A percentile compares a stretch with the other conserved stretches of the same genome.
Conservation (phyloP, 2,797 vertebrate genomes). For the Poeciliopsis turneri region DNA sequence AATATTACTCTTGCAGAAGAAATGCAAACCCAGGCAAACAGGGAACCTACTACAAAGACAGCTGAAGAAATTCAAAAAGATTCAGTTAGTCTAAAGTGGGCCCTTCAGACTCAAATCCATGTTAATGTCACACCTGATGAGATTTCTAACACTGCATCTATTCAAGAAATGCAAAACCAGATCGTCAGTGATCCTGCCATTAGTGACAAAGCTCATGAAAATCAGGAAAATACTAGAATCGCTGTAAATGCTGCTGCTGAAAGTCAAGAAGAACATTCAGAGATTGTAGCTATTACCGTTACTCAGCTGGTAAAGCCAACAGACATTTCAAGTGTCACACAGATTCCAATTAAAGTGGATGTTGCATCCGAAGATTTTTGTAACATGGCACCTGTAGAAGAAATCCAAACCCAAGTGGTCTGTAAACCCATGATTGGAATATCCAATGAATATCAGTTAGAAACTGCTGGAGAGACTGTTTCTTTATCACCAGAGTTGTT, state of each 20-base stretch:
- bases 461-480: not conserved
- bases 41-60: slow-evolving; percentile 12
- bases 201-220: too few species aligned
- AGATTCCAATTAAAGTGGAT: not conserved
- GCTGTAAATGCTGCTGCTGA: not conserved
- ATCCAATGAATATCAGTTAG: not conserved
- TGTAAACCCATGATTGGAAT: slow-evolving; percentile 9
- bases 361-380: not conserved
- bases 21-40: slow-evolving; percentile 1
- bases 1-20: not conserved
- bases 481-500: not conserved
- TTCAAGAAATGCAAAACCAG: slow-evolving; percentile 17
- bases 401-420: slow-evolving; percentile 1
- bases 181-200: slow-evolving; percentile 11
- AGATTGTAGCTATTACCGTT: not conserved
- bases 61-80: not conserved
- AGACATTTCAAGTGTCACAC: not conserved
- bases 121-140: slow-evolving; percentile 9
- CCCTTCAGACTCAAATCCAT: slow-evolving; percentile 16
- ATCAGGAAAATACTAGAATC: not conserved
- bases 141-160: not conserved
- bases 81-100: not conserved
- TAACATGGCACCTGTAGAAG: not conserved
- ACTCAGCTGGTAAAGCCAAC: not conserved
- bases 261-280: not conserved